Base-by-base conservation (phyloP, 2,113 vertebrate genomes). In the Lanius collurio region DNA sequence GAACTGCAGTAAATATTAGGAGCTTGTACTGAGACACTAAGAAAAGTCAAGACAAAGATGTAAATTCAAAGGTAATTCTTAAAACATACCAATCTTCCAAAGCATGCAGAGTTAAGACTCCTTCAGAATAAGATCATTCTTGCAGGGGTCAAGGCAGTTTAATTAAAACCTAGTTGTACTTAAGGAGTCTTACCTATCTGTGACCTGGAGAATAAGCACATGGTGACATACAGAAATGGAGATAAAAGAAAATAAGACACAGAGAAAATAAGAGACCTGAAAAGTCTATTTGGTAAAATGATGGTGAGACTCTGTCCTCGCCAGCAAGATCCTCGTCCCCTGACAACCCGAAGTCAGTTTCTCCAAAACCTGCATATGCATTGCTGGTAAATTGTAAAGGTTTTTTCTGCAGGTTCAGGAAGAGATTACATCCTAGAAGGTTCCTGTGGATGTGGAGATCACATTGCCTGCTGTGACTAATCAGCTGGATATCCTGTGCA, bases 401-500 rank as follows among this genome's bases (percentile, higher is more conserved):
- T 76, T 74, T 83, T 57, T 90, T 86, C 67, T 94, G 71, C 44
- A 89, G 50, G 42, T 89, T 83, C 64, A 87, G 59, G 68, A 83
- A 83, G 42, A 77, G 26, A 69, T 63, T 80, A 47, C 47, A 87
- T 86, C 67, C 75, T 83, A 83, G 50, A 94, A 92, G 47, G 64
- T 89, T 92, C 55, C 86, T 70, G 70, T 53, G 87, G 76, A 90
- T 93, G 67, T 62, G 89, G 89, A 90, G 89, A 90, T 60, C 68
- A 60, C 87, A 93, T 20, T 85, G 33, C 80, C 56, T 90, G 56
- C 85, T 93, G 56, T 80, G 83, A 49, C 60, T 96, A 83, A 95
- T 90, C 92, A 93, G 52, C 44, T 90, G 79, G 60, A 94, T 86
- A 96, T 94, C 90, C 92, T 90, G 73, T 52, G 37, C 37, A 60